phyloP scores from a whole-genome alignment of 1,140 invertebrate species.

The Colletes latitarsis region DNA sequence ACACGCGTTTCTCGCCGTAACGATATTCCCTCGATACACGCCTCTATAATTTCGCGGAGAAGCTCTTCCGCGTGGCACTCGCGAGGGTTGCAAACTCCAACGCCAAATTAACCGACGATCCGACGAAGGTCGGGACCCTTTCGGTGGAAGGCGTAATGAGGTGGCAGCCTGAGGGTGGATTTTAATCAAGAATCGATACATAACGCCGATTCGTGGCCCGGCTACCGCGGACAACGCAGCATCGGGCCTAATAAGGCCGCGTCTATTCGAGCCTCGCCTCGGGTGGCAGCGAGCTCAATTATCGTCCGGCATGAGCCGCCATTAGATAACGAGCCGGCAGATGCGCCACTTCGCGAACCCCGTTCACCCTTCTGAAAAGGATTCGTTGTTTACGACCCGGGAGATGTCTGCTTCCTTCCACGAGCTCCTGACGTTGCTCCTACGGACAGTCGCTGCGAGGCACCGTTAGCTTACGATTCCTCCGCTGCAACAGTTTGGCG shows the following conservation, averaged over 20 bases:
- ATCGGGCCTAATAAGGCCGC: constrained; percentile 74
- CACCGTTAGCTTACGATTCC: constrained; percentile 11
- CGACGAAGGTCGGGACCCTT: constrained; percentile 37
- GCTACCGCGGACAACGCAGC: constrained; percentile 70
- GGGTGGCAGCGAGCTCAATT: constrained; percentile 76
- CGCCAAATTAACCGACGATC: constrained; percentile 68
- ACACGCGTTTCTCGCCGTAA: constrained; percentile 47
- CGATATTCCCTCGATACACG: constrained; percentile 1
- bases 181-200: constrained; percentile 78
- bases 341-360: constrained; percentile 61
- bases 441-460: not conserved
- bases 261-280: constrained; percentile 70
- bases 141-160: constrained; percentile 72
- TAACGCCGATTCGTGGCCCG: constrained; percentile 68
- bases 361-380: constrained; percentile 33
- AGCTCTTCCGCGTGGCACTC: not conserved
- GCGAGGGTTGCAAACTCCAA: not conserved
- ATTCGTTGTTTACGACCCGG: constrained; percentile 64
- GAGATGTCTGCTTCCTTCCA: constrained; percentile 29
- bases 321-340: constrained; percentile 80
- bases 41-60: not conserved
- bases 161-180: constrained; percentile 73
- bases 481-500: constrained; percentile 4
- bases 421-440: constrained; percentile 4
- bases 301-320: constrained; percentile 73